Base-by-base conservation (phyloP, 2,797 vertebrate genomes). In the Cygnus olor region DNA sequence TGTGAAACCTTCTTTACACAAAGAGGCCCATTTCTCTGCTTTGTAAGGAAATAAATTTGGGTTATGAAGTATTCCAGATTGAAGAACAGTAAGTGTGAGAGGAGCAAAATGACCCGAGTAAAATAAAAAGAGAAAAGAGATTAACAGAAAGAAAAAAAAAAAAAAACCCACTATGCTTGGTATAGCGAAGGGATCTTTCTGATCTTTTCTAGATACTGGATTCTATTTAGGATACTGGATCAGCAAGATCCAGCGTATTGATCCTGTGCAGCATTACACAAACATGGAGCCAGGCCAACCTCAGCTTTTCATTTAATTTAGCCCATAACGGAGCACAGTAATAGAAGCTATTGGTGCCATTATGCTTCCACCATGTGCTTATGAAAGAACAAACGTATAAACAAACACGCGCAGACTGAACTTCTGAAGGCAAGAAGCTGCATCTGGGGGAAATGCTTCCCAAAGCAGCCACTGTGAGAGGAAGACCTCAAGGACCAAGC, bases 21-120 rank as follows among this genome's bases (percentile, higher is more conserved):
- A 12, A 25, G 51, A 88, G 80, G 20, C 63, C n/a, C 77, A 63
- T 64, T 80, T 78, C 93, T 76, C 85, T 84, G 3, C 83, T 94
- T 84, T 70, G 74, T 63, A 93, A 94, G 85, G 88, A 81, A 94
- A 95, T 94, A 85, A 72, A 72, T 90, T 72, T 70, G 83, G 30
- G 38, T 77, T 88, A 86, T 40, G 71, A 90, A 94, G 85, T 17
- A 68, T 57, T 80, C 88, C 2, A 0, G 95, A 58, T 0, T 45
- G 88, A 65, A 72, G 85, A 69, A 45, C 60, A 88, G 49, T 45
- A 88, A 91, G 77, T 72, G 63, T 73, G 70, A 74, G 45, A 70
- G 58, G 83, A 79, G 80, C 7, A 49, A 90, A 91, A 76, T 40
- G 51, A 91, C 66, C 42, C 0, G 0, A 93, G 77, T 14, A 6